Evolutionary conservation across 1,140 invertebrate species (phyloP).

Genomic region (Trichomalopsis sarcophagae): DNA sequence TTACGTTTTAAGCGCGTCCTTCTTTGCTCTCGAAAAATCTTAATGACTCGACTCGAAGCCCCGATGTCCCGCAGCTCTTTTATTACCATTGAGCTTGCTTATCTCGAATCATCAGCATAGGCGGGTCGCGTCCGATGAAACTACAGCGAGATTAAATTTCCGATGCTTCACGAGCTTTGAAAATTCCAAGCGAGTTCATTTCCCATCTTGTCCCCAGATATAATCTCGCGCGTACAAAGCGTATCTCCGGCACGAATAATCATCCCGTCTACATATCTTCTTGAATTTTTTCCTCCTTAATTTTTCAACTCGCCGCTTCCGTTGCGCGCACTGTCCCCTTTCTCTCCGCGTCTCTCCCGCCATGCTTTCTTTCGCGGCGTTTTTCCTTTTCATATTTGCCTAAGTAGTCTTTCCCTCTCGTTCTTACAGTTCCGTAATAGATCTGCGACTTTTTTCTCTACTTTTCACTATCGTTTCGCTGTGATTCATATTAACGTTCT

Average conservation of each 20-base stretch:
- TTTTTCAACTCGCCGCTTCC: background rate
- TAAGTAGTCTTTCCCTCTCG: slow-evolving; percentile 33
- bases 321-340: background rate
- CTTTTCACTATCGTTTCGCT: slow-evolving; percentile 17
- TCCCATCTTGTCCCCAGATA: background rate
- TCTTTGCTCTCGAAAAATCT: background rate
- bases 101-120: background rate
- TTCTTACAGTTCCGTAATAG: slow-evolving; percentile 7
- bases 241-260: slow-evolving; percentile 30
- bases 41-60: slow-evolving; percentile 1
- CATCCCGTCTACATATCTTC: slow-evolving; percentile 16
- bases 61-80: background rate
- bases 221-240: background rate
- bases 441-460: background rate
- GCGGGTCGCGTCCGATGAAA: too few species aligned
- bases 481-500: slow-evolving; percentile 44
- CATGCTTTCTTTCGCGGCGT: background rate
- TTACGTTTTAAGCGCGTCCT: background rate
- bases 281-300: background rate
- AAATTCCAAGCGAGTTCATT: background rate
- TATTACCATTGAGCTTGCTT: background rate
- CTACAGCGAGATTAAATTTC: too few species aligned
- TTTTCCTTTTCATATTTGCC: slow-evolving; percentile 19
- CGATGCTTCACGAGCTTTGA: too few species aligned
- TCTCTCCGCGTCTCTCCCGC: background rate